phyloP scores from a whole-genome alignment of 2,888 invertebrate species.

The Athripsodes cinereus region DNA sequence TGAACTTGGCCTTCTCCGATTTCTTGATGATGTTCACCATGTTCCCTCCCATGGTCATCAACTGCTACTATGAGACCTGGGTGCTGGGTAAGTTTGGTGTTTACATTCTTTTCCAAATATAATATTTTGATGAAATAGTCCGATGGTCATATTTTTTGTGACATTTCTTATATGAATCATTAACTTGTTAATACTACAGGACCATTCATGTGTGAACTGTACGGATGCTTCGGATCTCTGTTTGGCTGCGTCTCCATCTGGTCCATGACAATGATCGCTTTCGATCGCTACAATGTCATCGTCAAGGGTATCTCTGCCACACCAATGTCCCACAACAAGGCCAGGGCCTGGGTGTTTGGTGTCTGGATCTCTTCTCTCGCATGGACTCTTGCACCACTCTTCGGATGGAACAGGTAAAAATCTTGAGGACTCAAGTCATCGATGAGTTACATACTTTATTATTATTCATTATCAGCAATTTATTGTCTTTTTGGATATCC shows the following conservation, averaged over 20 bases:
- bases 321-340: constrained; percentile 76
- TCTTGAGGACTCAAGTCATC: too few relatives aligned
- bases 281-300: constrained; percentile 91
- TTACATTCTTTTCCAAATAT: not conserved
- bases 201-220: constrained; percentile 79
- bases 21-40: constrained; percentile 82
- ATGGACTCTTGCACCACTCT: constrained; percentile 79
- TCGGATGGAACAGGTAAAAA: constrained; percentile 82
- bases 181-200: constrained; percentile 42
- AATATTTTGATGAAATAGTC: too few relatives aligned
- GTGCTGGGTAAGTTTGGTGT: constrained; percentile 53
- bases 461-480: too few relatives aligned
- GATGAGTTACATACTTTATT: too few relatives aligned
- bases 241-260: constrained; percentile 89
- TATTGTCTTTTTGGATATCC: too few relatives aligned
- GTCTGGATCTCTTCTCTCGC: constrained; percentile 72
- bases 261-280: constrained; percentile 88
- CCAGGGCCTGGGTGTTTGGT: constrained; percentile 67
- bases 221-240: constrained; percentile 80
- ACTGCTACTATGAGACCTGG: constrained; percentile 75
- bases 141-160: too few relatives aligned
- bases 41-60: constrained; percentile 78
- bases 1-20: constrained; percentile 88
- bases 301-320: constrained; percentile 84
- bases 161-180: too few relatives aligned